Base-by-base conservation (phyloP, 2,888 invertebrate species). In the Daptonema setosum region DNA sequence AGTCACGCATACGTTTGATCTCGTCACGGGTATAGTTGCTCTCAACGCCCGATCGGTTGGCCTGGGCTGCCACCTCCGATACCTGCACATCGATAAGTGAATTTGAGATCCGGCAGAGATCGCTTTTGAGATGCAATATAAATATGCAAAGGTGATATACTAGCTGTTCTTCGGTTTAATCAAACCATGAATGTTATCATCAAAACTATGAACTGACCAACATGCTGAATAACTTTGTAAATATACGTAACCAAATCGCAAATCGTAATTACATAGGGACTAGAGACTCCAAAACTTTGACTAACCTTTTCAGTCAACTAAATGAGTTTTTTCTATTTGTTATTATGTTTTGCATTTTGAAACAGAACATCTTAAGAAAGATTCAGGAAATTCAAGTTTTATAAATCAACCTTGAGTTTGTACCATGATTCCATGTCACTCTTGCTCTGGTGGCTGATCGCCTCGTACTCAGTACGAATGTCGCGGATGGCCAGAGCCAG, bases 371-470 rank as follows among this genome's bases (percentile, higher is more conserved):
- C 35, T 35, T 35, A 8, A 35, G 11, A 35, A 35, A 35, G 17
- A 35, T 17, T 11, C 17, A 45, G n/a, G n/a, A 45, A 45, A 45
- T 45, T 45, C 11, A 45, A 45, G 17, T 5, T n/a, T 14, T 5
- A n/a, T n/a, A 47, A 47, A 47, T 8, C 24, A 60, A 75, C 74
- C 73, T 76, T 76, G 61, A 74, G 69, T 64, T 74, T 74, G 70
- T 76, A 76, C 71, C 72, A 75, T 54, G 70, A 69, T 64, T 76
- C 76, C 69, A 76, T 71, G 61, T 76, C 75, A n/a, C 69, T 70
- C 35, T 72, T 66, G 64, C 73, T 71, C 55, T 67, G 63, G 59
- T 72, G 72, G 59, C 70, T 67, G 62, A 75, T 70, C 62, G 67
- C 63, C 61, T 75, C 74, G 62, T 75, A 75, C 60, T 74, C 73